Percentiles rank a stretch among this genome's conserved stretches.
Conservation (phyloP, 2,797 vertebrate species). For the Danio kyathit region DNA sequence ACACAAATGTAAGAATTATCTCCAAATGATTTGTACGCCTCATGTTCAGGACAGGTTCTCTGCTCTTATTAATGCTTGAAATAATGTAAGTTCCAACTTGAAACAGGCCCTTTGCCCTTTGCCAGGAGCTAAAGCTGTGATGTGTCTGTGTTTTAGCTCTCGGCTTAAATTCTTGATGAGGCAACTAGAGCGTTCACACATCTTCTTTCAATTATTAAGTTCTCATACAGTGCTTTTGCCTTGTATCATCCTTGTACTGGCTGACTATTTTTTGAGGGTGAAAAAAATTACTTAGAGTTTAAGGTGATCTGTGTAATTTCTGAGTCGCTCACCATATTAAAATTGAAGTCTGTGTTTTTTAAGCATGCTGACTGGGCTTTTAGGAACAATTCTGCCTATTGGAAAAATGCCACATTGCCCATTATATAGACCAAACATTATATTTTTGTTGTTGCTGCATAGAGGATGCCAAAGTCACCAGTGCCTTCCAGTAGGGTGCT, state of each 20-base stretch:
- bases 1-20: background rate
- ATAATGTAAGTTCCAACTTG: conserved; percentile 17
- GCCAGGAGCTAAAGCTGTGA: conserved; percentile 23
- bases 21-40: background rate
- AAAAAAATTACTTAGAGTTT: background rate
- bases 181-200: conserved; percentile 57
- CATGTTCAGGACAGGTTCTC: conserved; percentile 1
- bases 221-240: conserved; percentile 56
- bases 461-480: too few relatives aligned
- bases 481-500: too few relatives aligned
- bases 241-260: conserved; percentile 29
- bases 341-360: background rate
- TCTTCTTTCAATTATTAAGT: conserved; percentile 64
- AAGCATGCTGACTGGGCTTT: background rate
- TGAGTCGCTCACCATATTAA: background rate
- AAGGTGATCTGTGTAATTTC: background rate
- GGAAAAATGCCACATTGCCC: background rate
- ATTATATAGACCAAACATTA: too few relatives aligned
- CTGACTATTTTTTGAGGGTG: background rate
- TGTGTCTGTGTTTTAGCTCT: conserved; percentile 51
- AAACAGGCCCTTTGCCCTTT: conserved; percentile 52
- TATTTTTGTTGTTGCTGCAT: too few relatives aligned
- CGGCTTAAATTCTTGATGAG: conserved; percentile 45
- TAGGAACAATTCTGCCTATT: background rate
- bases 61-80: conserved; percentile 23